Conservation (phyloP, 1,140 invertebrate genomes). For the Paraescarpia echinospica region DNA sequence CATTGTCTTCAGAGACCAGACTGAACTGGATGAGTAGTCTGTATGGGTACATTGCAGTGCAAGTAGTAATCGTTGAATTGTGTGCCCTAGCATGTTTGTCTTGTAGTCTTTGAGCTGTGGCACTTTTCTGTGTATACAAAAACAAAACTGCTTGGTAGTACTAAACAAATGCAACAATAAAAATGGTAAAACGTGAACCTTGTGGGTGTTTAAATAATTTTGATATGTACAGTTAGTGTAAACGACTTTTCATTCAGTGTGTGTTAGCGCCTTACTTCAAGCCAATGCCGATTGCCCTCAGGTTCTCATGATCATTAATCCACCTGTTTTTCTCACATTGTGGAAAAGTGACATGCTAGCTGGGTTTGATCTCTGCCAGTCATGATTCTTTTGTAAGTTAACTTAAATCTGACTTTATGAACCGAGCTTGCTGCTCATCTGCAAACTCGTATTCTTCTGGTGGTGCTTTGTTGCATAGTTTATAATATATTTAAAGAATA, state of each 20-base stretch:
- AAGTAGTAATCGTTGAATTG: neutral
- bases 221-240: neutral
- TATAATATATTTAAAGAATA: neutral
- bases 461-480: neutral
- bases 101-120: neutral
- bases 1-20: neutral
- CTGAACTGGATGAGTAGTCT: neutral
- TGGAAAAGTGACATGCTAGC: neutral
- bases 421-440: neutral
- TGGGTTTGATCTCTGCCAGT: neutral
- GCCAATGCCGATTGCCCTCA: neutral
- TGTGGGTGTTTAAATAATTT: neutral
- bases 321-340: neutral
- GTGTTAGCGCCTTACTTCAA: neutral
- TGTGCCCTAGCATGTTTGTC: neutral
- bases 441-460: neutral
- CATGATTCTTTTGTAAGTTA: too few relatives aligned
- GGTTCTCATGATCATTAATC: neutral
- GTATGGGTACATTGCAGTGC: neutral
- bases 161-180: neutral
- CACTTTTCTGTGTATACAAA: neutral
- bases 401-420: neutral
- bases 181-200: neutral
- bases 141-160: neutral
- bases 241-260: neutral